Evolutionary conservation across 2,113 vertebrate genomes (phyloP).

Genomic region (Myodes glareolus): DNA sequence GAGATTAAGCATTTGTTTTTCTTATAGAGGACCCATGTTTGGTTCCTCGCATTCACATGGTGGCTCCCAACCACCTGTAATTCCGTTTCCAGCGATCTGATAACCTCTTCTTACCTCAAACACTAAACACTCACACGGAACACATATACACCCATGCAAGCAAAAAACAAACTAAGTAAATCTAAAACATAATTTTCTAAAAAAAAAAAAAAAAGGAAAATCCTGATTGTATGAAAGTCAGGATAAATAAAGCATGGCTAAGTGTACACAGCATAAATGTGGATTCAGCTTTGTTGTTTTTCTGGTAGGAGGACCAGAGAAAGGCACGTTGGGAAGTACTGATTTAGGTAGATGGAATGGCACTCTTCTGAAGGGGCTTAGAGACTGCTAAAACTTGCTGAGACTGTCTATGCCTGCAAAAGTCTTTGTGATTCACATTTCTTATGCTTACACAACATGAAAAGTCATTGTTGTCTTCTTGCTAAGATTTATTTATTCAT

Average conservation of each 20-base stretch:
- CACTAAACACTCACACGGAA: neutral
- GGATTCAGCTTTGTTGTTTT: neutral
- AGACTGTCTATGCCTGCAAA: neutral
- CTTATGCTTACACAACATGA: neutral
- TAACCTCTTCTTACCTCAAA: neutral
- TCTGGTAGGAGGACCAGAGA: neutral
- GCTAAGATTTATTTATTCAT: neutral
- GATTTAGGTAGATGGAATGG: neutral
- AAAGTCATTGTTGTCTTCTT: neutral
- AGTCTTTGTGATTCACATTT: neutral
- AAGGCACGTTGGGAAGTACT: neutral
- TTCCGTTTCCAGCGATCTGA: neutral
- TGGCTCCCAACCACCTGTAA: neutral
- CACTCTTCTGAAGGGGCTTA: neutral
- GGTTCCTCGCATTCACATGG: neutral
- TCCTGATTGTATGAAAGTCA: neutral
- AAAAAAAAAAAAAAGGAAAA: too few species aligned
- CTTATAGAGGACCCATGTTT: neutral
- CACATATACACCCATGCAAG: neutral
- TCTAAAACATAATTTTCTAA: neutral
- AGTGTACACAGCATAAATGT: neutral
- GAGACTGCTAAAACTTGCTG: neutral
- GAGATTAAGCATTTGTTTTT: neutral
- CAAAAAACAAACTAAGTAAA: neutral
- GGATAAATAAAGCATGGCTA: neutral